Conservation (phyloP, 2,113 vertebrate species). For the Erpornis zantholeuca region DNA sequence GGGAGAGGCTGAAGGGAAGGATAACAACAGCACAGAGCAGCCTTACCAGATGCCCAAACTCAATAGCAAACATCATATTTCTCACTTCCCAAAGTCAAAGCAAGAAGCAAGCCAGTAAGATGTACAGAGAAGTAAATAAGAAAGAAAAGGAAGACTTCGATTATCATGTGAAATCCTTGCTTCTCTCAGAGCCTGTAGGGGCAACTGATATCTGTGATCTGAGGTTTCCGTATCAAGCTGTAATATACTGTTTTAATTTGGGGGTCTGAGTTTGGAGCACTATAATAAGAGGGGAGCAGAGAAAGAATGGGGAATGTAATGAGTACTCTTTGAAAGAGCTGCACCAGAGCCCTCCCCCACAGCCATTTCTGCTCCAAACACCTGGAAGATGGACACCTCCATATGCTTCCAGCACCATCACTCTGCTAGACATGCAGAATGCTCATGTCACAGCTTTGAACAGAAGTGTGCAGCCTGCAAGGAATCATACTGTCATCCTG, state of each 20-base stretch:
- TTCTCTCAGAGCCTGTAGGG: neutral
- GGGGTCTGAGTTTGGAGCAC: neutral
- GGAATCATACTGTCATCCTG: neutral
- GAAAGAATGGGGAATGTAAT: neutral
- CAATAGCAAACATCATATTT: neutral
- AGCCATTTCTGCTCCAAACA: neutral
- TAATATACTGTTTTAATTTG: constrained; percentile 8
- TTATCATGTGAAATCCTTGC: neutral
- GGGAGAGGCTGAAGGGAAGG: neutral
- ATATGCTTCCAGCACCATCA: neutral
- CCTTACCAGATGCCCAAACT: neutral
- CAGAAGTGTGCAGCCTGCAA: neutral
- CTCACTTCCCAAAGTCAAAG: constrained; percentile 21
- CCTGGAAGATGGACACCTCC: neutral
- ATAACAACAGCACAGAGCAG: neutral
- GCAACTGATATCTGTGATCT: neutral
- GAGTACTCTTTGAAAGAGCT: neutral
- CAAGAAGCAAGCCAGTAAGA: neutral
- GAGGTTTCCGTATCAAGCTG: neutral
- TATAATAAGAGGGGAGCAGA: neutral
- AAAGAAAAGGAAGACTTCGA: neutral
- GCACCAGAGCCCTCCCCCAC: neutral
- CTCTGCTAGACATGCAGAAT: neutral
- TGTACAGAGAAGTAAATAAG: neutral
- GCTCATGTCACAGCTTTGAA: constrained; percentile 7